Conservation (phyloP, 2,113 vertebrate genomes). For the Falco punctatus region DNA sequence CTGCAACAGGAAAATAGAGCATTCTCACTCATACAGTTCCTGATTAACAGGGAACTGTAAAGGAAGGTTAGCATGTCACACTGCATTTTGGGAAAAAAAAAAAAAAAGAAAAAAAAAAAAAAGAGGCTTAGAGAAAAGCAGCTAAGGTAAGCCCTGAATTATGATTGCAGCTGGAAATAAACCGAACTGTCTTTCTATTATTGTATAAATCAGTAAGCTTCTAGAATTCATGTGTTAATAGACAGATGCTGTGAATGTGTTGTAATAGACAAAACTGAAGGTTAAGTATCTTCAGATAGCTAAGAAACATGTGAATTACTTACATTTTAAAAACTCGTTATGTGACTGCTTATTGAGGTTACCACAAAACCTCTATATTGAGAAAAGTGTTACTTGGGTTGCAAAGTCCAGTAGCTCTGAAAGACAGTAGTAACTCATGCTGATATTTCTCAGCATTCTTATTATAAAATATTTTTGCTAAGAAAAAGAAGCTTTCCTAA, state of each 20-base stretch:
- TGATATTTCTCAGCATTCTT: neutral
- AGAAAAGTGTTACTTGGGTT: neutral
- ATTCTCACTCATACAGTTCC: neutral
- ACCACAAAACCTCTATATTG: neutral
- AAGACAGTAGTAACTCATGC: neutral
- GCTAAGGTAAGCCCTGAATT: neutral
- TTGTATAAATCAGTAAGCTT: neutral
- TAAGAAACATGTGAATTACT: neutral
- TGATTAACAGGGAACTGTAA: neutral
- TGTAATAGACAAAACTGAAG: conserved; percentile 2
- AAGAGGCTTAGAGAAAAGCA: neutral
- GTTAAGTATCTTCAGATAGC: neutral
- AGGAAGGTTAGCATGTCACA: neutral
- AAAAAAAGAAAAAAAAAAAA: conserved; percentile 14
- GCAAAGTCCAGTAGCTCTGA: neutral
- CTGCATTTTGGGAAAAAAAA: neutral
- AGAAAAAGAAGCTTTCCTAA: neutral
- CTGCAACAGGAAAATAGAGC: neutral
- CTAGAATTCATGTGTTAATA: neutral
- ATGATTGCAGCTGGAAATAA: neutral
- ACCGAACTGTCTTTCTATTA: neutral
- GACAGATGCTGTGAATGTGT: neutral
- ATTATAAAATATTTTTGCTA: neutral
- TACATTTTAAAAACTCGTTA: neutral
- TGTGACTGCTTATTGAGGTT: neutral